These are phyloP conservation scores for Meloidogyne exigua DNA, from an alignment of 1,140 invertebrate genomes.

Conservation along the genomic window DNA sequence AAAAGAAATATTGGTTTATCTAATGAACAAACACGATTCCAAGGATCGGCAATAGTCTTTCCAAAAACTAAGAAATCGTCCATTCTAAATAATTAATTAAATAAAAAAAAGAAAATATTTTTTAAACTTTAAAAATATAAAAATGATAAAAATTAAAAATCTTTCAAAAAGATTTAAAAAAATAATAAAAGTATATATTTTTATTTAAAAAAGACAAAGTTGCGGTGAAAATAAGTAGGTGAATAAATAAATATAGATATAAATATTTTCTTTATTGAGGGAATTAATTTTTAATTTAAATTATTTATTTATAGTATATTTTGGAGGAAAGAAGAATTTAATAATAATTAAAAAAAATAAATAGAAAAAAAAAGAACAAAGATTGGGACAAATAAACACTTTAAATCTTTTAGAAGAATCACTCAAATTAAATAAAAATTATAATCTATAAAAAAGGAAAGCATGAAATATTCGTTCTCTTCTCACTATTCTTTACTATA, in stretches of 20 bases:
- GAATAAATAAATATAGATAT: not conserved
- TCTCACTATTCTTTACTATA: not conserved
- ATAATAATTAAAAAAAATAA: not conserved
- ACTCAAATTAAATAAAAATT: not conserved
- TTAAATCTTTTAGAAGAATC: not conserved
- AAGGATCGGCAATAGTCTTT: conserved; percentile 38
- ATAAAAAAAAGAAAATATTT: too few species aligned
- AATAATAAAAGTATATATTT: too few species aligned
- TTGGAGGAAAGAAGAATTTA: not conserved
- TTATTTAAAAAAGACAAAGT: too few species aligned
- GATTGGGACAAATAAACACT: not conserved
- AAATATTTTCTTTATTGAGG: not conserved
- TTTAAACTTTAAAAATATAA: not conserved
- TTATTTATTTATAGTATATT: not conserved
- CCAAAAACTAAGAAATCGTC: conserved; percentile 51
- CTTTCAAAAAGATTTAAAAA: too few species aligned
- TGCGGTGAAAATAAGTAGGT: too few species aligned
- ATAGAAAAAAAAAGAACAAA: not conserved
- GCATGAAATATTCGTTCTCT: not conserved
- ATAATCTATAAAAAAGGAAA: not conserved
- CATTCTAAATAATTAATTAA: conserved; percentile 8
- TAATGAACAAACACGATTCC: conserved; percentile 42
- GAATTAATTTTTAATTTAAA: conserved; percentile 8
- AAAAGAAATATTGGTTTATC: conserved; percentile 39
- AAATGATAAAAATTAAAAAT: too few species aligned